Conservation (phyloP, 2,113 vertebrate species). For the human (Homo sapiens) region DNA sequence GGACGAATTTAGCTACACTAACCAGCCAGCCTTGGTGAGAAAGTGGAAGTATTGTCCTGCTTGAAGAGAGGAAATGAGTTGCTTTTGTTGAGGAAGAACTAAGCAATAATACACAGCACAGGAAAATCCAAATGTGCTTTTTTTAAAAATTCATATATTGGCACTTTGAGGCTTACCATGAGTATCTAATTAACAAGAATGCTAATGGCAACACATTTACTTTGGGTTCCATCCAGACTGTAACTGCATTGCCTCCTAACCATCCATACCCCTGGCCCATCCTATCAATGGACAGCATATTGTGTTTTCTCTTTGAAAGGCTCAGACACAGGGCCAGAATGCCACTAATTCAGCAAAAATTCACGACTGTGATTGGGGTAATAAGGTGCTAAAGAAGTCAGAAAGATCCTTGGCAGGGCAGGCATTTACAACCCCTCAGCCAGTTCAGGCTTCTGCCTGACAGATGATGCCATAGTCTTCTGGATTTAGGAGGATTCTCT, state of each 20-base stretch:
- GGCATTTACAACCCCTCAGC: background rate
- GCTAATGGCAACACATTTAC: slow-evolving; percentile 63
- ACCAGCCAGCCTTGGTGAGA: background rate
- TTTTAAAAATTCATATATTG: background rate
- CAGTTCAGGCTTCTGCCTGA: slow-evolving; percentile 25
- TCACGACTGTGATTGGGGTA: background rate
- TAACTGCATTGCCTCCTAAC: slow-evolving; percentile 38
- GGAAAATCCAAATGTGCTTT: slow-evolving; percentile 35
- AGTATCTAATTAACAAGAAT: slow-evolving; percentile 52
- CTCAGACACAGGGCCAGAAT: background rate
- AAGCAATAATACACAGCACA: background rate
- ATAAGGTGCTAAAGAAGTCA: slow-evolving; percentile 32
- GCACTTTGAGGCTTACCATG: background rate
- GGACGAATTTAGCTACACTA: background rate
- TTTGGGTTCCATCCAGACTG: slow-evolving; percentile 16
- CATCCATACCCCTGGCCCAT: background rate
- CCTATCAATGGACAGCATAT: slow-evolving; percentile 22
- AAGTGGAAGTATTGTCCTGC: background rate
- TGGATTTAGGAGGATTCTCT: slow-evolving; percentile 12
- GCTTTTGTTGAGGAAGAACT: slow-evolving; percentile 25
- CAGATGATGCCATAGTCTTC: slow-evolving; percentile 13
- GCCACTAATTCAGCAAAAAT: slow-evolving; percentile 57
- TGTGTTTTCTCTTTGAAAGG: slow-evolving; percentile 54
- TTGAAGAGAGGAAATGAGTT: background rate
- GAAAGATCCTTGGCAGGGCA: slow-evolving; percentile 26